A percentile compares a stretch with the other conserved stretches of the same genome.
These are phyloP conservation scores for Eristalis tenax DNA, from an alignment of 2,888 invertebrate species.

Conservation along the genomic window DNA sequence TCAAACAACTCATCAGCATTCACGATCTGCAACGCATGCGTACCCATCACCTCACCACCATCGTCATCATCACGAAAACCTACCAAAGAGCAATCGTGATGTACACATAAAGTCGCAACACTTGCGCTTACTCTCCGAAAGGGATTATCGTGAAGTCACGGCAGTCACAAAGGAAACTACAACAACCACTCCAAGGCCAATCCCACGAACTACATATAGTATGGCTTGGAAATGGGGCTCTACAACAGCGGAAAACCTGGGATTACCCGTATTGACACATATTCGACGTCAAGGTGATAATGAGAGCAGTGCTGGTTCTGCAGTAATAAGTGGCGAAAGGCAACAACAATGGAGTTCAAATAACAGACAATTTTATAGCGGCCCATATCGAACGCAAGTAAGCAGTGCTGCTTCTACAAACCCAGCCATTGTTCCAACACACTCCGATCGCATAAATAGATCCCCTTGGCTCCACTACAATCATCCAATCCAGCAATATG, in stretches of 20 bases:
- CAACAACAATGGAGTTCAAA: constrained; percentile 41
- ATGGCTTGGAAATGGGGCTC: constrained; percentile 50
- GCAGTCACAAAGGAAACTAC: constrained; percentile 5
- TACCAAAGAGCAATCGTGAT: constrained; percentile 52
- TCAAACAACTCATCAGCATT: constrained; percentile 14
- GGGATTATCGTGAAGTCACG: constrained; percentile 29
- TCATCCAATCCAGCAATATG: constrained; percentile 8
- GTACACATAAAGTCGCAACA: constrained; percentile 51
- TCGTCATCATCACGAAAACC: constrained; percentile 50
- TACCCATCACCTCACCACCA: constrained; percentile 25
- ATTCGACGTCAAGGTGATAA: constrained; percentile 30
- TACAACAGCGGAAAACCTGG: constrained; percentile 17
- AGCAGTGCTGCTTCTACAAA: background rate
- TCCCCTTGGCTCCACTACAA: constrained; percentile 37
- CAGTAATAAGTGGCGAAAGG: constrained; percentile 23
- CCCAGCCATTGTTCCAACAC: constrained; percentile 6
- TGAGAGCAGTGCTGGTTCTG: constrained; percentile 44
- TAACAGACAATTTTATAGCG: constrained; percentile 43
- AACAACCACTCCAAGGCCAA: constrained; percentile 13
- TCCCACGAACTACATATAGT: background rate
- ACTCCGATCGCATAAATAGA: constrained; percentile 14
- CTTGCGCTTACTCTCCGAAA: constrained; percentile 26
- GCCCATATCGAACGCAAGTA: constrained; percentile 11
- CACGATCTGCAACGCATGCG: constrained; percentile 12
- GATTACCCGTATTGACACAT: constrained; percentile 42